These are phyloP conservation scores for Leucophenga varia DNA, from an alignment of 1,140 invertebrate genomes.

Conservation along the genomic window DNA sequence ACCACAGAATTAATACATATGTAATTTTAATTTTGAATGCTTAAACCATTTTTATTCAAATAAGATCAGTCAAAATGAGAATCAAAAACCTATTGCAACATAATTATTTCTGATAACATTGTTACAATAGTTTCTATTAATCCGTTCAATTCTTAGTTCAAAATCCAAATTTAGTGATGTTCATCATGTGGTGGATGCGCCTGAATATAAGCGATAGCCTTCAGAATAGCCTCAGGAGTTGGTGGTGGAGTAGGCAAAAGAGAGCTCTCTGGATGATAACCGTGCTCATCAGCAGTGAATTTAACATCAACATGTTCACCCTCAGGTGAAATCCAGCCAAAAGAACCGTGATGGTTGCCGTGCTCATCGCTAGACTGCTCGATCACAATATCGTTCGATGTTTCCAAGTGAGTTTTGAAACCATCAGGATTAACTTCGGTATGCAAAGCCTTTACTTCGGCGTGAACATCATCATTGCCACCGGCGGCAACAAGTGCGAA, in stretches of 20 bases:
- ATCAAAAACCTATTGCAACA: too few species aligned
- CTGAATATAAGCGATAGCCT: constrained; percentile 55
- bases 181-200: constrained; percentile 23
- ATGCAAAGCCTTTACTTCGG: constrained; percentile 16
- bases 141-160: too few species aligned
- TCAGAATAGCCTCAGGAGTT: constrained; percentile 12
- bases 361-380: constrained; percentile 29
- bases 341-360: constrained; percentile 57
- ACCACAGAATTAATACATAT: too few species aligned
- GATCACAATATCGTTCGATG: constrained; percentile 63
- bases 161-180: too few species aligned
- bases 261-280: constrained; percentile 52
- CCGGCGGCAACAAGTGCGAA: constrained; percentile 1
- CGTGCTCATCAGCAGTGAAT: constrained; percentile 57
- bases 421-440: constrained; percentile 56
- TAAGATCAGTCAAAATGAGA: too few species aligned
- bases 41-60: too few species aligned
- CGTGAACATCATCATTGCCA: constrained; percentile 3
- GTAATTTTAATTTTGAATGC: too few species aligned
- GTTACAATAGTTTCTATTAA: too few species aligned
- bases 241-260: constrained; percentile 49
- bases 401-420: constrained; percentile 52
- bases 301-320: constrained; percentile 36
- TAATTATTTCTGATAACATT: too few species aligned
- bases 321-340: constrained; percentile 45